Percentiles rank a stretch among this genome's conserved stretches.
phyloP scores from a whole-genome alignment of 2,797 vertebrate species.

The Pipistrellus nathusii region DNA sequence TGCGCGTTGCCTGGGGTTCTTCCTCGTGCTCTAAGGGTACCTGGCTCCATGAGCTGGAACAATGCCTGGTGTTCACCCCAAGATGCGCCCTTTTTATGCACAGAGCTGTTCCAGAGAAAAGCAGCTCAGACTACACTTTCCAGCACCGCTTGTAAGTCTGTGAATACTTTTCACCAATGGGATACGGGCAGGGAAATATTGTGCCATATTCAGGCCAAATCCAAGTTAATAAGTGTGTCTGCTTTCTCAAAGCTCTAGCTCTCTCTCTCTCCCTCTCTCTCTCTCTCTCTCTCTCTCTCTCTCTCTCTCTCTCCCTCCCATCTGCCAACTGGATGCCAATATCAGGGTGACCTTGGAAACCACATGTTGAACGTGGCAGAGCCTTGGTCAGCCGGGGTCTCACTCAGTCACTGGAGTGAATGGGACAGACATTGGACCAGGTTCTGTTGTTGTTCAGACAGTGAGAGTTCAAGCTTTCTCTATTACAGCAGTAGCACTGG shows the following conservation, averaged over 20 bases:
- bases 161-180: conserved; percentile 2
- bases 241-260: conserved; percentile 14
- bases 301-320: background rate
- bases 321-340: conserved; percentile 11
- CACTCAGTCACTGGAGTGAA: background rate
- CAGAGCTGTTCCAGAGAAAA: conserved; percentile 29
- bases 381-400: background rate
- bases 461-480: background rate
- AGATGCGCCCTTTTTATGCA: background rate
- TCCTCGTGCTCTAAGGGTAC: background rate
- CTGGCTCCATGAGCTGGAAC: background rate
- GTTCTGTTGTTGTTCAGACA: background rate
- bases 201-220: background rate
- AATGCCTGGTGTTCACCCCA: conserved; percentile 9
- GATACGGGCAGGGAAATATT: background rate
- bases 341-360: background rate
- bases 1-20: background rate
- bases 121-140: conserved; percentile 45
- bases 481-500: background rate
- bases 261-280: background rate
- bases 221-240: background rate
- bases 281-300: too few relatives aligned
- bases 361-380: background rate
- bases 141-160: background rate
- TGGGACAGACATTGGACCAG: background rate